Evolutionary conservation across 2,797 vertebrate species (phyloP).

Genomic region (Lerista edwardsae): DNA sequence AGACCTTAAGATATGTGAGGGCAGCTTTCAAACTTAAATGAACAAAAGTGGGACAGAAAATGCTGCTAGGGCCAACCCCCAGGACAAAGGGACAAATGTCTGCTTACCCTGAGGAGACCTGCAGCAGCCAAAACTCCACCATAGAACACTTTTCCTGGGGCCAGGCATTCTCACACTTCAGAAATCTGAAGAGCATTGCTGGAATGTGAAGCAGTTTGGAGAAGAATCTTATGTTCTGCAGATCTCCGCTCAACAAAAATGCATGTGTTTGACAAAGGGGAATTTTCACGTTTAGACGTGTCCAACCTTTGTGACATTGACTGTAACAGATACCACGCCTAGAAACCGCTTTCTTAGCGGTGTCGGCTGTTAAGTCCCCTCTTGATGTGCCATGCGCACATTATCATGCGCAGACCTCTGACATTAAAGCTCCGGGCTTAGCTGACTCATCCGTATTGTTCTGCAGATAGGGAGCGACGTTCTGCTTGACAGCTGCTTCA

Average conservation of each 20-base stretch:
- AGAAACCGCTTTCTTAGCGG: background rate
- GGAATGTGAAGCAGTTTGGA: background rate
- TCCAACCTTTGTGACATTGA: background rate
- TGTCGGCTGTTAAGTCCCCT: background rate
- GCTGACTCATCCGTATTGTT: conserved; percentile 42
- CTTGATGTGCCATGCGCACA: conserved; percentile 27
- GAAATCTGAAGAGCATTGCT: background rate
- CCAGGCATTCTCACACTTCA: too few species aligned
- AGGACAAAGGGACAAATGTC: too few species aligned
- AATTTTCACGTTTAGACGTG: background rate
- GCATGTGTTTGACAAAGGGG: background rate
- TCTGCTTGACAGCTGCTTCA: conserved; percentile 53
- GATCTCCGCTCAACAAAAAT: background rate
- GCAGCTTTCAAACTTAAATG: too few species aligned
- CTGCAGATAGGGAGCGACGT: conserved; percentile 47
- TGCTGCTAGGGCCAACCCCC: too few species aligned
- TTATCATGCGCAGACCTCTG: background rate
- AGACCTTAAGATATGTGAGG: too few species aligned
- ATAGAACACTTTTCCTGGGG: too few species aligned
- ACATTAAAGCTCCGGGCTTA: conserved; percentile 42
- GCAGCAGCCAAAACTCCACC: too few species aligned
- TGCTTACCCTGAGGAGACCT: too few species aligned
- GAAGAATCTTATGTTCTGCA: background rate
- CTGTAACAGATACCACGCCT: conserved; percentile 21
- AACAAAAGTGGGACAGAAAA: too few species aligned